phyloP scores from a whole-genome alignment of 1,140 invertebrate genomes.

The Tetragnatha versicolor region DNA sequence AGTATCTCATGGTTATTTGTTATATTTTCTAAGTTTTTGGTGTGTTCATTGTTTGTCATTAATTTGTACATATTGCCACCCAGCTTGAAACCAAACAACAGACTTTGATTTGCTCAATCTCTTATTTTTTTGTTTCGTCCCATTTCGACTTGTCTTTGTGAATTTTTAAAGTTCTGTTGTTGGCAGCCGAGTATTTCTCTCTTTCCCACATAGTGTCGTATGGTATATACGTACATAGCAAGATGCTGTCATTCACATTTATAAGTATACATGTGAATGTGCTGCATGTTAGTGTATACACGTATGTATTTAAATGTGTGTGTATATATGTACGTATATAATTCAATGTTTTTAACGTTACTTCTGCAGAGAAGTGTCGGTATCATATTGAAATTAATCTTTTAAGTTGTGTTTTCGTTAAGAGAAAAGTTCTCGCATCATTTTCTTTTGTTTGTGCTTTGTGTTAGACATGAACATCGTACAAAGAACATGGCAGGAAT shows the following conservation, averaged over 20 bases:
- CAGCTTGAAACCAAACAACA: slow-evolving; percentile 40
- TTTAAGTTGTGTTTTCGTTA: slow-evolving; percentile 8
- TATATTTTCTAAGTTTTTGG: not conserved
- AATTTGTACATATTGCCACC: slow-evolving; percentile 18
- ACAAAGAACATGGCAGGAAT: slow-evolving; percentile 51
- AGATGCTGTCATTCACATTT: slow-evolving; percentile 1
- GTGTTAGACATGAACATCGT: slow-evolving; percentile 20
- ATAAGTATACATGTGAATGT: slow-evolving; percentile 7
- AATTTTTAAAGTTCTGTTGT: slow-evolving; percentile 5
- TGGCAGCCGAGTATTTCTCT: not conserved
- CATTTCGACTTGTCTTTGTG: not conserved
- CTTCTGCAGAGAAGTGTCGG: no score
- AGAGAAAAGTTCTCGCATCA: not conserved
- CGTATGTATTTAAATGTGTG: slow-evolving; percentile 8
- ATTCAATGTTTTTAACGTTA: slow-evolving; percentile 11
- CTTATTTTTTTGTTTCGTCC: slow-evolving; percentile 29
- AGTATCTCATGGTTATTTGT: not conserved
- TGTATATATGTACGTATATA: slow-evolving; percentile 25
- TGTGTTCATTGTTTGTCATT: slow-evolving; percentile 12
- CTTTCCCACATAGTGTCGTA: slow-evolving; percentile 20
- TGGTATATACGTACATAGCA: slow-evolving; percentile 32
- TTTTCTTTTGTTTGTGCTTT: slow-evolving; percentile 31
- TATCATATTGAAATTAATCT: no score
- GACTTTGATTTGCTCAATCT: slow-evolving; percentile 49
- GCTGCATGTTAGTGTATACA: not conserved